Percentiles rank a stretch among this genome's conserved stretches.
Evolutionary conservation across 2,113 vertebrate genomes (phyloP).

Genomic region (Cephalopterus ornatus): DNA sequence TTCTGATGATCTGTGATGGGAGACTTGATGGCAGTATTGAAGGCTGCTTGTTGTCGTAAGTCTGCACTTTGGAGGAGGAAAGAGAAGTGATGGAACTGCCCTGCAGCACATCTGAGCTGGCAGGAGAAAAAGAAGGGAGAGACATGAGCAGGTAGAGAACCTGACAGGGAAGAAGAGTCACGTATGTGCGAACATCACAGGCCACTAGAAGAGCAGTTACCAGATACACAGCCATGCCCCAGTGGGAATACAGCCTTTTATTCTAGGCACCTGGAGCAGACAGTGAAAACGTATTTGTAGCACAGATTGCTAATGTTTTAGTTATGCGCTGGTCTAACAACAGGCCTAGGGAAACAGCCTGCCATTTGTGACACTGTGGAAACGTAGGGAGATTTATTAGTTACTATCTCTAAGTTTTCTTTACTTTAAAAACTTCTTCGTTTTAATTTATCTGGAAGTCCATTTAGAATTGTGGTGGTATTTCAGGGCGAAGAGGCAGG

Average conservation of each 20-base stretch:
- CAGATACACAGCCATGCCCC: neutral
- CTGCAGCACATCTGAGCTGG: neutral
- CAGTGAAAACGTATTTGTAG: neutral
- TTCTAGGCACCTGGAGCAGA: neutral
- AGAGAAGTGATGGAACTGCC: neutral
- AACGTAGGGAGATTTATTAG: neutral
- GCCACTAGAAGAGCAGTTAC: neutral
- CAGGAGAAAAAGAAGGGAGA: neutral
- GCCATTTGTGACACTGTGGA: neutral
- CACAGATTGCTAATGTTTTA: neutral
- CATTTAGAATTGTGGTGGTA: neutral
- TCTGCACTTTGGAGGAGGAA: neutral
- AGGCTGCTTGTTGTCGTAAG: neutral
- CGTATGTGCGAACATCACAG: neutral
- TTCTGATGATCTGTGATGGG: neutral
- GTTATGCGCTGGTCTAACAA: neutral
- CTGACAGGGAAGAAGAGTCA: neutral
- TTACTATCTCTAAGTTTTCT: neutral
- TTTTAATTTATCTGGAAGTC: neutral
- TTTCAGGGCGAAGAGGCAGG: neutral
- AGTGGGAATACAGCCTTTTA: neutral
- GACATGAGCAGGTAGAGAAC: neutral
- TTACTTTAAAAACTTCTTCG: neutral
- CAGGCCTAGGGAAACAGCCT: neutral
- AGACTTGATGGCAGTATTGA: neutral